Evolutionary conservation across 92 coral and sea anemone genomes (phyloP), one percentile per base, ranked within the genome.

Genomic region (Heliopora coerulea): DNA sequence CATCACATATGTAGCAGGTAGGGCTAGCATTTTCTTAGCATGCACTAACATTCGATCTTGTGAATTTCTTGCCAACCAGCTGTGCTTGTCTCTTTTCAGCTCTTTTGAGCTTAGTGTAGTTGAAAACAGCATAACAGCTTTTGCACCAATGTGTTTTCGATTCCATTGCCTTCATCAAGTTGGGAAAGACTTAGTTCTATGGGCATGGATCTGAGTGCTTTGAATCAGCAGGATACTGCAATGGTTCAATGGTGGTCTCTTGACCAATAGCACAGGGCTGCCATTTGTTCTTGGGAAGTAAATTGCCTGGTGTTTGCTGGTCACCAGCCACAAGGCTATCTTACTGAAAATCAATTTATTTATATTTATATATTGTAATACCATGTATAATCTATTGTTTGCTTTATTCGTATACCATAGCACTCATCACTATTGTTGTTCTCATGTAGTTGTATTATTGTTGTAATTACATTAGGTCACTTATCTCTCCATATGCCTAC

Each of bases 171-270:
- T 18, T 62, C 68, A 2, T 62, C 44, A 12, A 62, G 46, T 11
- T 14, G 23, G 44, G 23, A 3, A 2, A 62, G 14, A 17, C 28
- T 17, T 50, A 50, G 8, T 4, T 50, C 58, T 0, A 62, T 62
- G 11, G 68, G 49, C 68, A 62, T 30, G 46, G 23, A 5, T 41
- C 68, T 0, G 20, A 50, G 58, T 50, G 5, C 58, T 3, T 62
- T 62, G 68, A 62, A 11, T 62, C 28, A 18, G 12, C 44, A 23
- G 68, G 68, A 18, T 41, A 62, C 68, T 62, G 68, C 24, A 62
- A 62, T 3, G 21, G 5, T 4, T 50, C 58, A 3, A 6, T n/a
- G 7, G 58, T 50, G 58, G 5, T n/a, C 17, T 50, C 26, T n/a
- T 50, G 58, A 17, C 58, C 5, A n/a, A 50, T 6, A 3, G 17